phyloP scores from a whole-genome alignment of 2,797 vertebrate genomes.

The Brachymystax lenok region DNA sequence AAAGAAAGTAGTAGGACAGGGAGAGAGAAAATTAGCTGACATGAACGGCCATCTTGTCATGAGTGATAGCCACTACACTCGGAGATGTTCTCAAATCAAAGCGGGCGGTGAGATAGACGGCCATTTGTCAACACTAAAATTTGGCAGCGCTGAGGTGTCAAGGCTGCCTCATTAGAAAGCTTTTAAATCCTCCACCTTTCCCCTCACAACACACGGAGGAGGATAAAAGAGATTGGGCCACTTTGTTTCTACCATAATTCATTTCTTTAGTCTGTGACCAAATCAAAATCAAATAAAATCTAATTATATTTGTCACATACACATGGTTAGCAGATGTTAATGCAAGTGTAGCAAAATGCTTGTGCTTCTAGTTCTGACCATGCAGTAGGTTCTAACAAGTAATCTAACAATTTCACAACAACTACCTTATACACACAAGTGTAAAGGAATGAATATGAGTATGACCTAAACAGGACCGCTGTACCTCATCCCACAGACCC shows the following conservation, averaged over 20 bases:
- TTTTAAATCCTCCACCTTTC: conserved; percentile 76
- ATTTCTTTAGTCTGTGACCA: neutral
- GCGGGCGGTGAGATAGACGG: conserved; percentile 79
- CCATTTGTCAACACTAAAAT: conserved; percentile 87
- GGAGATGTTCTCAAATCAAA: conserved; percentile 79
- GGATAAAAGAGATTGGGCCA: neutral
- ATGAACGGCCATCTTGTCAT: conserved; percentile 70
- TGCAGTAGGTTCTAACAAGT: too few species aligned
- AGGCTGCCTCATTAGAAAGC: conserved; percentile 80
- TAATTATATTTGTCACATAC: too few species aligned
- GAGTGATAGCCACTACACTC: conserved; percentile 78
- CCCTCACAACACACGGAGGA: neutral
- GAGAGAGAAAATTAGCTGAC: conserved; percentile 56
- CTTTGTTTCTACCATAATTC: conserved; percentile 23
- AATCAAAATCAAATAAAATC: too few species aligned
- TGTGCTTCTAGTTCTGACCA: too few species aligned
- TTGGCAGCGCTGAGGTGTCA: conserved; percentile 76
- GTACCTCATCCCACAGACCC: neutral
- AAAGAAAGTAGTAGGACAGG: conserved; percentile 46
- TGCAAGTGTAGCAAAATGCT: too few species aligned
- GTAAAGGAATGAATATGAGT: too few species aligned
- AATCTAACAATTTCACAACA: too few species aligned
- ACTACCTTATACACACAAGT: too few species aligned
- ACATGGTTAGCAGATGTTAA: too few species aligned
- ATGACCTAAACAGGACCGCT: neutral